Conservation (phyloP, 53 echinoderm and acorn worm species). For the Temnopleurus reevesii region DNA sequence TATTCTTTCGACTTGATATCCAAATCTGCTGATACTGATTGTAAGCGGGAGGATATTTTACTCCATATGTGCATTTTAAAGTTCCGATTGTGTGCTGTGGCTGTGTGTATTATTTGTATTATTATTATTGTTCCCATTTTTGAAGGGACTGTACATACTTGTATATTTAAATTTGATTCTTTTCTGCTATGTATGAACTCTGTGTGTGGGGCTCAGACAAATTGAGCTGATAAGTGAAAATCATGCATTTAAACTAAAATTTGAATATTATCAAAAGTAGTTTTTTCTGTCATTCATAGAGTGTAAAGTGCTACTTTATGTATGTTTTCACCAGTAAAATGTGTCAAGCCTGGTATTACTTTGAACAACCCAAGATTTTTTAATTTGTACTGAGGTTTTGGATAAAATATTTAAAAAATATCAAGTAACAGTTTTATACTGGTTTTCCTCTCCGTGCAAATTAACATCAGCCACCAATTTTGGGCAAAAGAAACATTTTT, state of each 20-base stretch:
- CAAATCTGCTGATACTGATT: not conserved
- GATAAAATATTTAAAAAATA: too few relatives aligned
- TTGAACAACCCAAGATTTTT: not conserved
- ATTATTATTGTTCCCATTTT: not conserved
- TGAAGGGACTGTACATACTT: not conserved
- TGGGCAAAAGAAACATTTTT: too few relatives aligned
- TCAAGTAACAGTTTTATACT: too few relatives aligned
- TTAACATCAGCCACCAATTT: too few relatives aligned
- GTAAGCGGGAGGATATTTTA: not conserved
- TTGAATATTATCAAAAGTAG: not conserved
- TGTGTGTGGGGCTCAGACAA: not conserved
- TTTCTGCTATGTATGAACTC: not conserved
- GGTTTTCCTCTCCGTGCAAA: too few relatives aligned
- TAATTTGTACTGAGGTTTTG: too few relatives aligned
- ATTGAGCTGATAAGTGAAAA: not conserved
- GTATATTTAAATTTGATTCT: slow-evolving; percentile 1
- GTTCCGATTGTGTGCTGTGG: slow-evolving; percentile 31
- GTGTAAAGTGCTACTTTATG: not conserved
- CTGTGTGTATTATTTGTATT: slow-evolving; percentile 1
- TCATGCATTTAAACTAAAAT: not conserved
- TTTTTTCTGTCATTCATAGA: slow-evolving; percentile 12
- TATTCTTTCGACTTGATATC: not conserved
- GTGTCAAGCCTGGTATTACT: not conserved
- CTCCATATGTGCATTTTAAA: not conserved
- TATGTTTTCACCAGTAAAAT: not conserved